Base-by-base conservation (phyloP, 2,797 vertebrate species). In the Diplodus puntazzo region DNA sequence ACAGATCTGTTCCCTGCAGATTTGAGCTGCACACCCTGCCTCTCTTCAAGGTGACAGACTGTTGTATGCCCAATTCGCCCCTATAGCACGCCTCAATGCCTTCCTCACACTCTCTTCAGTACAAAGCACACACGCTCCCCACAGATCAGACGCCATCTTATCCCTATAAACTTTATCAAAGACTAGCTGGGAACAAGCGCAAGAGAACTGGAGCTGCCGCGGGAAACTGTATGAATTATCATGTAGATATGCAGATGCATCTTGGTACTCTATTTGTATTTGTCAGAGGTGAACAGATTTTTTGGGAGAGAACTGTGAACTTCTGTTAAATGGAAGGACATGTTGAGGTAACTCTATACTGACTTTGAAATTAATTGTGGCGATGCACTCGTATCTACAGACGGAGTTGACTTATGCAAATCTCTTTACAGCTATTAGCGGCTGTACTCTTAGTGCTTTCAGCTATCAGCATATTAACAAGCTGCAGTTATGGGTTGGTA, bases 11-110 rank as follows among this genome's bases (percentile, higher is more conserved):
- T 91, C 91, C 87, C 90, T 63, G 82, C 68, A 75, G 87, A 88
- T 79, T 81, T 90, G 76, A 89, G 75, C 85, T 75, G 61, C 87
- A 81, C 71, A 82, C 70, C 71, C 78, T 73, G 68, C 79, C 79
- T 80, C 78, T 83, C 80, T 87, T 89, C 83, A 90, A 91, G 87
- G 90, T 91, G 89, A 88, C 88, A 88, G 85, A 83, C 87, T 69
- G 83, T 72, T 78, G 83, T 68, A 45, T n/a, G 70, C 78, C 79
- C 82, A 63, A 61, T 81, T 85, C 46, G 46, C 77, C 89, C 84
- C 82, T 84, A 54, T 81, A 86, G 79, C 87, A 45, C 69, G 23
- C 86, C 85, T 68, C 69, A 1, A n/a, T 76, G 79, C 75, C 75
- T 85, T 17, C 62, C 72, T 75, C 76, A 34, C 73, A 66, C 55